Evolutionary conservation across 2,888 invertebrate species (phyloP), one percentile per base, ranked within the genome.

Genomic region (Automeris io): DNA sequence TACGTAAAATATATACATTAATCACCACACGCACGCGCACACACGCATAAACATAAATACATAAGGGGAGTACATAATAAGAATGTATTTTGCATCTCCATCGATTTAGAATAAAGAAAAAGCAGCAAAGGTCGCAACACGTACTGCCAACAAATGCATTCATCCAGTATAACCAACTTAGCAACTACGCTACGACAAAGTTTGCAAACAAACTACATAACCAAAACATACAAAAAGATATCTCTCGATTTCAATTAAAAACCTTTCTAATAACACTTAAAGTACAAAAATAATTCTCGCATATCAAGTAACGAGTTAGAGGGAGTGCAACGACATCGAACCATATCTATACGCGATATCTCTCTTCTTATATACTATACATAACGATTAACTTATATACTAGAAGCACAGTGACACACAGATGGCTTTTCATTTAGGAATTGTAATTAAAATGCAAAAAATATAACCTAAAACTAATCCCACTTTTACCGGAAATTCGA

Each of bases 401-500:
- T 53, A 47, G 47, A 41, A 46, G 48, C 47, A 47, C 46, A 48
- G 40, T 48, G 47, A 40, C 40, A 47, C 47, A 49, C 53, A 54
- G 55, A 51, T 49, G 54, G 43, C 51, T 47, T 57, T 57, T 57
- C 45, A 61, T 59, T 54, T 57, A 52, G 16, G 5, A 43, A 58
- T 57, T 51, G 43, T 53, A 54, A 57, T 61, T 44, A 49, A 51
- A 39, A 45, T 46, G 43, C 49, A 48, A 40, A 49, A 59, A 65
- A 77, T 70, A 67, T 80, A 79, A 82, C 78, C 78, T 77, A 72
- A 67, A 73, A 70, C 52, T 56, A 50, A 50, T 49, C 49, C 47
- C 37, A 36, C 45, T 56, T 61, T 57, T 63, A 67, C 69, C 73
- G 76, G 75, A 79, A 67, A 62, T 62, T 54, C 53, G 53, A 49